Conservation (phyloP, 2,113 vertebrate species). For the Dipodomys merriami region DNA sequence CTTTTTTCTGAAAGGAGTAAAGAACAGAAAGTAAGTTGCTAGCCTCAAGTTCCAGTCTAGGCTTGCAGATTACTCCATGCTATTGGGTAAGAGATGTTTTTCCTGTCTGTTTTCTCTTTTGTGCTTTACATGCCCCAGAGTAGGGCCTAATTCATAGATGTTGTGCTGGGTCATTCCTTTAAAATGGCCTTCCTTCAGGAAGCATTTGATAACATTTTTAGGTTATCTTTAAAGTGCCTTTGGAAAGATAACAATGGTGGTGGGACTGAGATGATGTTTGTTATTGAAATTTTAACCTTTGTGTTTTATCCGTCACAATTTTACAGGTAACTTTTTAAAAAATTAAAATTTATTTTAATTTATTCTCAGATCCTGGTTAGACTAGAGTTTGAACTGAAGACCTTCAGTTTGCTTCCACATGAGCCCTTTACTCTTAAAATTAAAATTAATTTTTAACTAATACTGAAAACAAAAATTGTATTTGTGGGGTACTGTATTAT, state of each 20-base stretch:
- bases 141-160: background rate
- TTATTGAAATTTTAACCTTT: constrained; percentile 41
- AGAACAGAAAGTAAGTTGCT: background rate
- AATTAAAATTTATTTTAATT: background rate
- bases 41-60: too few species aligned
- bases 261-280: background rate
- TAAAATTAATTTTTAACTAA: background rate
- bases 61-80: background rate
- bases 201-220: constrained; percentile 47
- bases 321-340: constrained; percentile 13
- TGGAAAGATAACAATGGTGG: background rate
- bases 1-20: background rate
- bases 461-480: background rate
- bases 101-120: constrained; percentile 26
- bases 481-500: background rate
- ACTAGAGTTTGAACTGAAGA: too few species aligned
- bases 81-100: background rate
- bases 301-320: background rate
- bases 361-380: background rate
- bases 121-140: background rate
- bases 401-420: too few species aligned
- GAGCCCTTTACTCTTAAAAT: too few species aligned
- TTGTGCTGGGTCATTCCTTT: background rate
- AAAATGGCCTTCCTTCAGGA: constrained; percentile 15
- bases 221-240: background rate